Conservation (phyloP, 1,140 invertebrate genomes). For the Leptopilina clavipes region DNA sequence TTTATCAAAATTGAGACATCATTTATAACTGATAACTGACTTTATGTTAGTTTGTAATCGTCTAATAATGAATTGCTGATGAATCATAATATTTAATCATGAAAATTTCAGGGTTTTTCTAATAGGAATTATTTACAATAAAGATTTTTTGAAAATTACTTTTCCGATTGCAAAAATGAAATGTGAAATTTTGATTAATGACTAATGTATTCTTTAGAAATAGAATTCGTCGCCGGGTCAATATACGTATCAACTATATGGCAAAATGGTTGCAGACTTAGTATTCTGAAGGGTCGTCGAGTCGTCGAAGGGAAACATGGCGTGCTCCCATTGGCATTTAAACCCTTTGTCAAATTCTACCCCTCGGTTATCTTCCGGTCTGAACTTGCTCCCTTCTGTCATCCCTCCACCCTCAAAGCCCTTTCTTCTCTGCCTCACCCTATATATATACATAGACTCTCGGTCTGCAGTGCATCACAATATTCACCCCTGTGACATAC, state of each 20-base stretch:
- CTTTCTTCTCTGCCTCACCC: conserved; percentile 38
- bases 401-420: conserved; percentile 51
- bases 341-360: conserved; percentile 62
- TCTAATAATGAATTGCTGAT: too few species aligned
- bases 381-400: conserved; percentile 40
- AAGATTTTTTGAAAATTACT: not conserved
- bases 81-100: too few species aligned
- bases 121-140: too few species aligned
- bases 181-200: conserved; percentile 25
- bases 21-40: too few species aligned
- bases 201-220: conserved; percentile 14
- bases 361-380: conserved; percentile 48
- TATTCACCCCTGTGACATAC: conserved; percentile 48
- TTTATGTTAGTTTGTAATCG: too few species aligned
- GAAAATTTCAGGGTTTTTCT: too few species aligned
- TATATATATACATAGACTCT: not conserved
- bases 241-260: conserved; percentile 54
- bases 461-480: conserved; percentile 40
- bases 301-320: conserved; percentile 52
- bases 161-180: not conserved
- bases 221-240: conserved; percentile 35
- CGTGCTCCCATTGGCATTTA: conserved; percentile 57
- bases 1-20: too few species aligned
- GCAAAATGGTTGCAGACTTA: conserved; percentile 49
- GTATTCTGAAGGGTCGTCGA: conserved; percentile 31